Base-by-base conservation (phyloP, 2,797 vertebrate species). In the Takifugu ocellatus region DNA sequence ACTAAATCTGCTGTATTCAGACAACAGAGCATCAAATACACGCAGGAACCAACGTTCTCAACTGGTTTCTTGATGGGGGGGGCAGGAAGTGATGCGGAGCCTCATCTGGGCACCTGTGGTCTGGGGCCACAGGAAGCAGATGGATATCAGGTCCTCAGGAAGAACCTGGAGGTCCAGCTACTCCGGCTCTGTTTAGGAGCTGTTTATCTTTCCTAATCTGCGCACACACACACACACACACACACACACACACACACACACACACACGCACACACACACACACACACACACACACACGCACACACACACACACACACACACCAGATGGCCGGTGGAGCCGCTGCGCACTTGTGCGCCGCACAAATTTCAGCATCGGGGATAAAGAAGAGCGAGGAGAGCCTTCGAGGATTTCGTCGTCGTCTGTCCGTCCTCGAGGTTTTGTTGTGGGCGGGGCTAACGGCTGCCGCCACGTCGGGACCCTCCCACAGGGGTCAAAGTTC, bases 321-420 rank as follows among this genome's bases (percentile, higher is more conserved):
- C 73, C 89, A 90, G 87, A 89, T 89, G 88, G 87, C 63, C 58
- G 21, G 45, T 5, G 27, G 51, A 51, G 58, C 24, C 52, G 44
- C 42, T 68, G 83, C 84, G 83, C 87, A 79, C 78, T 44, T 61
- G 59, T 70, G 62, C 64, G 65, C 84, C 44, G n/a, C 56, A 75
- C 73, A 79, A 42, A 70, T 61, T 75, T 71, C 54, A 67, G 63
- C 61, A 72, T 72, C 63, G 64, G 60, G 54, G 60, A 61, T 47
- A 25, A 54, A 48, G 24, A 43, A 49, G 12, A 26, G 45, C 16
- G 44, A 53, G 47, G 17, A 45, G 33, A 48, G 43, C 15, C 43
- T 45, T 45, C 2, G 14, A 45, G 17, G 36, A 39, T 4, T 39
- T 39, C 14, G 12, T 10, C 3, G 12, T 39, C 36, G 12, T 39